Evolutionary conservation across 2,797 vertebrate genomes (phyloP).

Genomic region (Pachyuromys duprasi): DNA sequence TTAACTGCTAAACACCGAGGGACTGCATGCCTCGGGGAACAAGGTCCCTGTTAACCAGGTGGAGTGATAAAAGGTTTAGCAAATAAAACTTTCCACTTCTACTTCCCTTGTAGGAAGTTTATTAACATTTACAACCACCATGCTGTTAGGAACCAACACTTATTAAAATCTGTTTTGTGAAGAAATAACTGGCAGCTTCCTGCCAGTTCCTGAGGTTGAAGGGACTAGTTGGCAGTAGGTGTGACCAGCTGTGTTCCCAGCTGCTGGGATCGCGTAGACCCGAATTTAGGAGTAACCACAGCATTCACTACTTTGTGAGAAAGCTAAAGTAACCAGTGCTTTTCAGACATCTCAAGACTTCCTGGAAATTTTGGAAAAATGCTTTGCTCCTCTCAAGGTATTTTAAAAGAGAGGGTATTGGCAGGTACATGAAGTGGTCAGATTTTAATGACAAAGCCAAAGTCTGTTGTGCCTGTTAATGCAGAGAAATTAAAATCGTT

Average conservation of each 20-base stretch:
- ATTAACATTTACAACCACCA: constrained; percentile 80
- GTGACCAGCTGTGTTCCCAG: neutral
- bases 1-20: constrained; percentile 75
- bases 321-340: neutral
- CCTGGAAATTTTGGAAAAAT: constrained; percentile 1
- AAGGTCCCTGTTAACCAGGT: constrained; percentile 69
- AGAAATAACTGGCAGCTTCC: constrained; percentile 51
- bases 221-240: neutral
- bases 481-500: neutral
- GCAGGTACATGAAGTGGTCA: neutral
- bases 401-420: constrained; percentile 19
- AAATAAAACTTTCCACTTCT: constrained; percentile 80
- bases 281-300: neutral
- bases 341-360: neutral
- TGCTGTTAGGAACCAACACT: constrained; percentile 69
- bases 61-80: constrained; percentile 76
- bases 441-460: constrained; percentile 33
- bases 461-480: neutral
- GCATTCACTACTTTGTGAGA: neutral
- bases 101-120: constrained; percentile 81
- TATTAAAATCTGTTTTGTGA: constrained; percentile 68
- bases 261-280: neutral
- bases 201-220: constrained; percentile 3
- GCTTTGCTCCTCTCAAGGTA: neutral
- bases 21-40: constrained; percentile 75